Base-by-base conservation (phyloP, 2,113 vertebrate genomes). In the Chaetodon trifascialis region DNA sequence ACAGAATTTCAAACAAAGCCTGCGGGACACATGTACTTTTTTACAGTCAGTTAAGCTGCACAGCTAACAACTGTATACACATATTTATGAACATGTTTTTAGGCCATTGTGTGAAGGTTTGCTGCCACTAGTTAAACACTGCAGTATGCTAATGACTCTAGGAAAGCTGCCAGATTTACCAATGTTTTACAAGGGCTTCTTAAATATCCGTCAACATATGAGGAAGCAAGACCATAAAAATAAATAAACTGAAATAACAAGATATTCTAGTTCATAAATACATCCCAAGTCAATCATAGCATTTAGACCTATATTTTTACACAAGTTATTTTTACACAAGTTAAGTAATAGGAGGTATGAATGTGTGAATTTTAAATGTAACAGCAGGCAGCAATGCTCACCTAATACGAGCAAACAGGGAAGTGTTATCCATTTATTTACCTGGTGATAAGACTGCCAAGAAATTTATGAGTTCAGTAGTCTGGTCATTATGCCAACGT, bases 121-220 rank as follows among this genome's bases (percentile, higher is more conserved):
- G 3, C 14, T 64, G 14, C n/a, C 49, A 36, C 44, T 68, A 25
- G 55, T 82, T 73, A 82, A 82, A 71, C 59, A 82, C 79, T 76
- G 60, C n/a, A 78, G 42, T 25, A 25, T 25, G 25, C 16, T 38
- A 12, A 7, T 42, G 21, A 80, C 16, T 17, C 30, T 8, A 47
- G 38, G 40, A 14, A 23, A 34, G 46, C 9, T 17, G 38, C 21
- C 52, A 54, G 11, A 11, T 19, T 67, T 40, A 14, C 8, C 3
- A 40, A 46, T 2, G 23, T 40, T 70, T 56, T 19, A 70, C 30
- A 59, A 55, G 3, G 30, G 17, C 19, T 60, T 44, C 36, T 38
- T 46, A 15, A 38, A 25, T 21, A 21, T 68, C 25, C 16, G 23
- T 30, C 30, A 76, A 23, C 5, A 52, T 4, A 21, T 7, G 56